phyloP scores from a whole-genome alignment of 2,113 vertebrate genomes.

The Chlorocebus sabaeus region DNA sequence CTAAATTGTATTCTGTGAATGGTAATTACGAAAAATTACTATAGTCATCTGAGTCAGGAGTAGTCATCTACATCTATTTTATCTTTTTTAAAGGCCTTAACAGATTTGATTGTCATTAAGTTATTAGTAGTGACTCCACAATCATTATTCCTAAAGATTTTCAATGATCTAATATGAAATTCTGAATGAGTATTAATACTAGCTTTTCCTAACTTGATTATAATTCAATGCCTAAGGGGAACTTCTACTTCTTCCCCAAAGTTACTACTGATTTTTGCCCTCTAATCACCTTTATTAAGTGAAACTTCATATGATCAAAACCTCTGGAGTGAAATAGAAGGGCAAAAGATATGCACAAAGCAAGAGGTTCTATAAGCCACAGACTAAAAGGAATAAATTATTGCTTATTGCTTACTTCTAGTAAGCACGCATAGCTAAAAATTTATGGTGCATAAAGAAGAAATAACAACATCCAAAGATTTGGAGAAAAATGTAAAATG shows the following conservation, averaged over 20 bases:
- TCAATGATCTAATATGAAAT: conserved; percentile 19
- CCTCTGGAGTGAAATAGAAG: conserved; percentile 23
- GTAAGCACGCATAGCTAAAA: not conserved
- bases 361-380: not conserved
- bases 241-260: not conserved
- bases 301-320: conserved; percentile 38
- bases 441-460: not conserved
- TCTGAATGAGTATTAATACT: not conserved
- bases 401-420: conserved; percentile 16
- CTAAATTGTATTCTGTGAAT: conserved; percentile 6
- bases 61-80: not conserved
- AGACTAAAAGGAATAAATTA: conserved; percentile 9
- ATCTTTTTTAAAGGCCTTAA: not conserved
- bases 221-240: conserved; percentile 20
- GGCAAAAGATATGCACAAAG: not conserved
- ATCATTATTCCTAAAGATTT: conserved; percentile 35
- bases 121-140: not conserved
- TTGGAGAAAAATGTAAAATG: conserved; percentile 3
- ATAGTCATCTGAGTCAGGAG: not conserved
- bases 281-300: conserved; percentile 27
- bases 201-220: conserved; percentile 16
- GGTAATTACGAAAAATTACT: not conserved
- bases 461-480: conserved; percentile 27
- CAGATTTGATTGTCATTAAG: not conserved
- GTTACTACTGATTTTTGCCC: conserved; percentile 19